Percentiles rank a stretch among this genome's conserved stretches.
phyloP scores from a whole-genome alignment of 2,797 vertebrate genomes.

The Phoeniculus purpureus region DNA sequence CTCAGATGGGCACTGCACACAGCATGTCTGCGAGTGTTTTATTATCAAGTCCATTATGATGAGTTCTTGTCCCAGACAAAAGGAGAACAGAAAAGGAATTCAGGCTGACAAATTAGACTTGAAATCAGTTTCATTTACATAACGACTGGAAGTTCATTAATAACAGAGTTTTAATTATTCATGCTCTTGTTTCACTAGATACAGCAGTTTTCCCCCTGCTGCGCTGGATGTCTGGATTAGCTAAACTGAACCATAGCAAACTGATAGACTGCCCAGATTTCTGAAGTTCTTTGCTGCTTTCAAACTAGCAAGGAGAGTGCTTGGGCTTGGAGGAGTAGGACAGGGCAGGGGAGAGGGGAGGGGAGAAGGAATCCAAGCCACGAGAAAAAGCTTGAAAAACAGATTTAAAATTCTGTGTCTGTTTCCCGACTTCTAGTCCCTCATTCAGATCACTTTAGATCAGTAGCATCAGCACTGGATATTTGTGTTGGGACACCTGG shows the following conservation, averaged over 20 bases:
- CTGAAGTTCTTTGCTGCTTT: slow-evolving; percentile 74
- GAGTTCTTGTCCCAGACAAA: slow-evolving; percentile 83
- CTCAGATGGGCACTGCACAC: slow-evolving; percentile 77
- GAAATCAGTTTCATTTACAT: slow-evolving; percentile 91
- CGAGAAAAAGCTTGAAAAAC: slow-evolving; percentile 11
- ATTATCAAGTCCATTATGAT: slow-evolving; percentile 84
- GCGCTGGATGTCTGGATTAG: slow-evolving; percentile 85
- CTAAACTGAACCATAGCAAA: slow-evolving; percentile 81
- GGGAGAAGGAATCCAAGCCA: not conserved
- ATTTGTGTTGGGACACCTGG: not conserved
- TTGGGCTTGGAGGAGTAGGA: not conserved
- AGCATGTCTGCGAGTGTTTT: slow-evolving; percentile 79
- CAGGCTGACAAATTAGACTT: slow-evolving; percentile 90
- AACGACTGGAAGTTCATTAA: slow-evolving; percentile 91
- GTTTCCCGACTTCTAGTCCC: not conserved
- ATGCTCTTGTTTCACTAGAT: slow-evolving; percentile 90
- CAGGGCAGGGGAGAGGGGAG: not conserved
- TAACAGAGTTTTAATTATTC: slow-evolving; percentile 91
- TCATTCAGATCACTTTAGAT: not conserved
- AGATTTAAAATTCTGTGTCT: not conserved
- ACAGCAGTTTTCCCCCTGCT: slow-evolving; percentile 86
- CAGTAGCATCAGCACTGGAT: not conserved
- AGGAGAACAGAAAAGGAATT: slow-evolving; percentile 84
- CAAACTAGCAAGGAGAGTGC: slow-evolving; percentile 40
- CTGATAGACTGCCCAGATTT: slow-evolving; percentile 80